These are phyloP conservation scores for Pharmacophagus antenor DNA, from an alignment of 2,888 invertebrate species.

Conservation along the genomic window DNA sequence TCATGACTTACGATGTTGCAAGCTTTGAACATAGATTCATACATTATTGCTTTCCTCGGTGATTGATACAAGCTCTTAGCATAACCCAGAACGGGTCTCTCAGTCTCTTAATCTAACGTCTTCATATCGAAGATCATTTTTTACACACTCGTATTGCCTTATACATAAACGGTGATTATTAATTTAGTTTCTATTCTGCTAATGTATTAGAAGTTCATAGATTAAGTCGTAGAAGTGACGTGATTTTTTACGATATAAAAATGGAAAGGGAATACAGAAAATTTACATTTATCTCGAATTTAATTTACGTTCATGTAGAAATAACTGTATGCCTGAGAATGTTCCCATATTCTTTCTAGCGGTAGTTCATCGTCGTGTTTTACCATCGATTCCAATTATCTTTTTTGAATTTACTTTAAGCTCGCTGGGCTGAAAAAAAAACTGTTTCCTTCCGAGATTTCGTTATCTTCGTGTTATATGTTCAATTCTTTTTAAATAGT, in stretches of 20 bases:
- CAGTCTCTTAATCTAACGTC: background rate
- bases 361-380: background rate
- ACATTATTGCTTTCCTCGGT: background rate
- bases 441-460: background rate
- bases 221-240: background rate
- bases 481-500: background rate
- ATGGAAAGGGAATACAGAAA: too few species aligned
- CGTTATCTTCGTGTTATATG: background rate
- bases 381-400: conserved; percentile 8
- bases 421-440: conserved; percentile 5
- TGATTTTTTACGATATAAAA: too few species aligned
- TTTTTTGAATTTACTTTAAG: conserved; percentile 15
- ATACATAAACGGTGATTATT: background rate
- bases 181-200: background rate
- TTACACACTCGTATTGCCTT: background rate
- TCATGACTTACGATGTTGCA: background rate
- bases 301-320: too few species aligned
- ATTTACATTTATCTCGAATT: too few species aligned
- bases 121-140: background rate
- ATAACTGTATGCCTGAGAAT: too few species aligned
- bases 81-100: background rate
- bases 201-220: background rate
- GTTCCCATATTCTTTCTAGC: too few species aligned
- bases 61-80: background rate
- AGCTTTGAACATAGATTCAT: background rate